Percentiles rank a stretch among this genome's conserved stretches.
These are phyloP conservation scores for Eulemur rubriventer DNA, from an alignment of 2,797 vertebrate species.

Conservation along the genomic window DNA sequence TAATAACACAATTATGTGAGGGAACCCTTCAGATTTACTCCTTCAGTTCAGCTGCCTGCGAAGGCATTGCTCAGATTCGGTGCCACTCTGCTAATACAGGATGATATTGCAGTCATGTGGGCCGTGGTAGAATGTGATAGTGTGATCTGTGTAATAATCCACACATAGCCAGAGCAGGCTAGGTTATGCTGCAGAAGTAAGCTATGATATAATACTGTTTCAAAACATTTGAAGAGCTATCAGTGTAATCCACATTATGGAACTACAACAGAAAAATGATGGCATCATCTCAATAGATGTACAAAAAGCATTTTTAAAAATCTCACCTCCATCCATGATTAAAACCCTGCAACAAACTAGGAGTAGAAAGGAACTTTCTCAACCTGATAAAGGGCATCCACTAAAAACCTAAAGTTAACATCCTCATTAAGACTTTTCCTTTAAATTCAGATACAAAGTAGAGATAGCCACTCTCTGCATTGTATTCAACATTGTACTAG, in stretches of 20 bases:
- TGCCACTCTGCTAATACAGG: neutral
- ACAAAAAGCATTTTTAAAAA: neutral
- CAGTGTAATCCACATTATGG: neutral
- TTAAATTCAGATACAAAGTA: no score
- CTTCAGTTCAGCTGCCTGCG: no score
- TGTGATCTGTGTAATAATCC: neutral
- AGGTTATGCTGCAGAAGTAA: neutral
- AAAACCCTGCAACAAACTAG: neutral
- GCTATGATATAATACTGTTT: neutral
- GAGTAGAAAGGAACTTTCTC: neutral
- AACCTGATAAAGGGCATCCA: neutral
- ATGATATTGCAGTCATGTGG: accelerated
- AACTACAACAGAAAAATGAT: neutral
- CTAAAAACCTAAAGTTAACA: neutral
- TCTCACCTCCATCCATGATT: neutral
- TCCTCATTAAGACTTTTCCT: neutral
- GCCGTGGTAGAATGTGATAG: neutral
- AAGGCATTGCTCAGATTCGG: neutral
- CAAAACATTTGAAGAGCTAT: neutral
- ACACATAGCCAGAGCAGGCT: neutral
- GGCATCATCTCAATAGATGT: no score
- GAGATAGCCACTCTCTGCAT: neutral
- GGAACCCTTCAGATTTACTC: neutral
- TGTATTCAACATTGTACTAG: neutral
- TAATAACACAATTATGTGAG: neutral